Percentiles rank a stretch among this genome's conserved stretches.
phyloP scores from a whole-genome alignment of 2,888 invertebrate species.

The Thumatha senex region DNA sequence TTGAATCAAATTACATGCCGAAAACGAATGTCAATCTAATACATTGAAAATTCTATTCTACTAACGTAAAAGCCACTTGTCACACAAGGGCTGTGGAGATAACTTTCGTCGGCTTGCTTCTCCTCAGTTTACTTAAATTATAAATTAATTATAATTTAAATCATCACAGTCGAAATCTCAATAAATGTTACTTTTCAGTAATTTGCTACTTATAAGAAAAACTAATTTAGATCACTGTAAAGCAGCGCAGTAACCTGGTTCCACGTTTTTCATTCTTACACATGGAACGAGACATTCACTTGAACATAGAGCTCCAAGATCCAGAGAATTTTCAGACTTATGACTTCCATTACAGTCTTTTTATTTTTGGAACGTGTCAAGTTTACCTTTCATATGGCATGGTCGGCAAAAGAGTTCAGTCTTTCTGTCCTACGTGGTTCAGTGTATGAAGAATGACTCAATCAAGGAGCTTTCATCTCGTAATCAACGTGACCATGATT shows the following conservation, averaged over 20 bases:
- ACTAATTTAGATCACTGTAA: constrained; percentile 11
- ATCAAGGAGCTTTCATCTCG: constrained; percentile 63
- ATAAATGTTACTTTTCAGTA: too few species aligned
- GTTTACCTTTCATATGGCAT: constrained; percentile 28
- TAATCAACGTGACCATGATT: constrained; percentile 53
- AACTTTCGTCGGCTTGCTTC: too few species aligned
- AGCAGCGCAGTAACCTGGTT: constrained; percentile 24
- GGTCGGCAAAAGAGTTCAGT: constrained; percentile 50
- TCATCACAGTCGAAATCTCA: too few species aligned
- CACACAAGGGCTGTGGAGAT: too few species aligned
- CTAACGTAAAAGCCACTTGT: too few species aligned
- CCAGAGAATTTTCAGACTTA: constrained; percentile 25
- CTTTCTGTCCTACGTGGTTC: too few species aligned
- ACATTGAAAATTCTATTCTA: too few species aligned
- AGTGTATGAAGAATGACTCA: constrained; percentile 50
- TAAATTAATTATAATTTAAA: too few species aligned
- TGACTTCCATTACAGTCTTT: constrained; percentile 14
- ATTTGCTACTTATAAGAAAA: too few species aligned
- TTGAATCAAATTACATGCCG: too few species aligned
- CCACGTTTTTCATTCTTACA: constrained; percentile 42
- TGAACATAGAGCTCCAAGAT: constrained; percentile 41
- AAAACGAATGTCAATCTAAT: too few species aligned
- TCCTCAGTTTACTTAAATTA: too few species aligned
- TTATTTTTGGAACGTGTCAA: constrained; percentile 10
- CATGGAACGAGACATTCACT: constrained; percentile 37